phyloP scores from a whole-genome alignment of 1,140 invertebrate genomes.

The Neomicropteryx cornuta region DNA sequence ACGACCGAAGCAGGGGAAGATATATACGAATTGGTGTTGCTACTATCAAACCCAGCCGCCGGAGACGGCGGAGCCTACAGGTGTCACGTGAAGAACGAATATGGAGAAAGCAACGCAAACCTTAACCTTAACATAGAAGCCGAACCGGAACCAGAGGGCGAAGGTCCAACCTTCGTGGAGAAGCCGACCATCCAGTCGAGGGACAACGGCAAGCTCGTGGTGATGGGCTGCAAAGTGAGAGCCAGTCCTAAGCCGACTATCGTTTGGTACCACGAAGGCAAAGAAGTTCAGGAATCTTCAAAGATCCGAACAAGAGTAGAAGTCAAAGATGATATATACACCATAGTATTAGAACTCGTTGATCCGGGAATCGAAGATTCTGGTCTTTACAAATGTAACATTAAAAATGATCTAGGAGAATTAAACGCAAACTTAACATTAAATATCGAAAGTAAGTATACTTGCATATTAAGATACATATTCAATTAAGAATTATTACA shows the following conservation, averaged over 20 bases:
- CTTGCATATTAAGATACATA: neutral
- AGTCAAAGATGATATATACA: slow-evolving; percentile 76
- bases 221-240: slow-evolving; percentile 94
- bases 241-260: slow-evolving; percentile 90
- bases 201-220: slow-evolving; percentile 90
- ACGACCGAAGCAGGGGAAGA: slow-evolving; percentile 67
- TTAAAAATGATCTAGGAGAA: slow-evolving; percentile 93
- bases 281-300: slow-evolving; percentile 63
- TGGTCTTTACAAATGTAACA: slow-evolving; percentile 96
- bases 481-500: slow-evolving; percentile 6
- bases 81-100: slow-evolving; percentile 93
- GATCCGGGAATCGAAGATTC: slow-evolving; percentile 92
- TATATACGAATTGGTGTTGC: slow-evolving; percentile 75
- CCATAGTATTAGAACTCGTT: slow-evolving; percentile 80
- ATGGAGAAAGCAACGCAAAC: slow-evolving; percentile 96
- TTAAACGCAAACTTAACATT: slow-evolving; percentile 92
- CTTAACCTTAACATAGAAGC: slow-evolving; percentile 96
- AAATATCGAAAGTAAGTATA: slow-evolving; percentile 89
- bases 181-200: slow-evolving; percentile 91
- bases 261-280: slow-evolving; percentile 82
- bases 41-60: slow-evolving; percentile 77
- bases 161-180: slow-evolving; percentile 95
- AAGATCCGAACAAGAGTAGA: slow-evolving; percentile 71
- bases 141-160: slow-evolving; percentile 81
- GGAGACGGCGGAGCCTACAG: slow-evolving; percentile 95